Base-by-base conservation (phyloP, 2,113 vertebrate genomes). In the Agelaius tricolor region DNA sequence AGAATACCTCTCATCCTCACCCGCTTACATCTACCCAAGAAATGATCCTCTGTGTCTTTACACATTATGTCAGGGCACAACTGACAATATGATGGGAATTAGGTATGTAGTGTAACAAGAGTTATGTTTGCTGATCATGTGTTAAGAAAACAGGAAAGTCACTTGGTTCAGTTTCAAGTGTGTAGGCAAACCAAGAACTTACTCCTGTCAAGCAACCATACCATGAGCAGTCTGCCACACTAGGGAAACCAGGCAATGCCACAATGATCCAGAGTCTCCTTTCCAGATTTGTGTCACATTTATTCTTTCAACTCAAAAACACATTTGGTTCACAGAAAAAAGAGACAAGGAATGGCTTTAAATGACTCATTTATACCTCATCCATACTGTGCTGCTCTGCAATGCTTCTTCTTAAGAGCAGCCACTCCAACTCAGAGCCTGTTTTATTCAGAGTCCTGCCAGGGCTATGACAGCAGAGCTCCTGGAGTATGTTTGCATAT, bases 91-190 rank as follows among this genome's bases (percentile, higher is more conserved):
- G 93, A 93, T 94, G 85, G 86, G 88, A 92, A 93, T 92, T 87
- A 93, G 31, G 47, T 81, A 89, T 96, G 88, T 84, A 75, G 76
- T 63, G 92, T 74, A 96, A 92, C 83, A 88, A 67, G 88, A 94
- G 92, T 72, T 94, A 30, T 90, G 86, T 89, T 96, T 96, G 92
- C 94, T 92, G 79, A 94, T 96, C 92, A 75, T 95, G 81, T 89
- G 90, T 91, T 71, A 95, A 78, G 90, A 90, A 96, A 96, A 96
- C 90, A 97, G 83, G 90, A 89, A 94, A 96, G 93, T 87, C 88
- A 65, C 76, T 95, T 94, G 92, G 69, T 92, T 94, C 66, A 5
- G 61, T 93, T 96, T 93, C 94, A 96, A 96, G 44, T 72, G 90
- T 92, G 93, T 88, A 92, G 94, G 93, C 90, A 96, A 96, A 94